Percentiles rank a stretch among this genome's conserved stretches.
phyloP scores from a whole-genome alignment of 2,888 invertebrate species.

The Microctonus aethiopoides region DNA sequence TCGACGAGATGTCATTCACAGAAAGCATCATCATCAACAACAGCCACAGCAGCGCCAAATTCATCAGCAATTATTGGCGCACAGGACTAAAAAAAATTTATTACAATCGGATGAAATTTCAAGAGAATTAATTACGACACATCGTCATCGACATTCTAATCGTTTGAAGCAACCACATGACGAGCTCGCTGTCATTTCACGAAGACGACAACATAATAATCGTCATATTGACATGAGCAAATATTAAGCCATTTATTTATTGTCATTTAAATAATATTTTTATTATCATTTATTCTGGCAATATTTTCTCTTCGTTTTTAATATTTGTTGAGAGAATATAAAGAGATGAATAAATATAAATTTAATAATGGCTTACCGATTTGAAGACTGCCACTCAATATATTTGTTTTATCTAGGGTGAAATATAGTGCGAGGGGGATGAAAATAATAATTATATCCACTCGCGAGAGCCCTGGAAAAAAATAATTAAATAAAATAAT shows the following conservation, averaged over 20 bases:
- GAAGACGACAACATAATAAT: conserved; percentile 57
- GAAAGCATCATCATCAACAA: conserved; percentile 29
- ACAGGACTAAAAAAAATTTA: conserved; percentile 43
- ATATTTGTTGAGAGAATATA: too few species aligned
- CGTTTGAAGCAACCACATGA: conserved; percentile 57
- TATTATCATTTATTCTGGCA: conserved; percentile 47
- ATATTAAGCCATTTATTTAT: conserved; percentile 55
- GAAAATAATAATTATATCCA: too few species aligned
- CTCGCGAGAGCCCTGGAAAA: background rate
- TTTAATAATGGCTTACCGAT: conserved; percentile 4
- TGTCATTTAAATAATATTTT: conserved; percentile 29
- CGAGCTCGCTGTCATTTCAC: conserved; percentile 44
- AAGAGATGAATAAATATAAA: conserved; percentile 28
- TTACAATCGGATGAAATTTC: conserved; percentile 40
- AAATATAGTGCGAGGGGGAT: background rate
- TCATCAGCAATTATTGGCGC: conserved; percentile 35
- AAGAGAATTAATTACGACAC: conserved; percentile 49
- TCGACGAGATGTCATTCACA: conserved; percentile 33
- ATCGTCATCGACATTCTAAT: conserved; percentile 62
- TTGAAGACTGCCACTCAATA: conserved; percentile 17
- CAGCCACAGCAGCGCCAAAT: conserved; percentile 34
- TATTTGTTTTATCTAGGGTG: background rate
- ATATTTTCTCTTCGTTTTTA: background rate
- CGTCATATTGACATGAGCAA: conserved; percentile 58
- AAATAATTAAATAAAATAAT: background rate